phyloP scores from a whole-genome alignment of 2,113 vertebrate species.

The Neoarius graeffei region DNA sequence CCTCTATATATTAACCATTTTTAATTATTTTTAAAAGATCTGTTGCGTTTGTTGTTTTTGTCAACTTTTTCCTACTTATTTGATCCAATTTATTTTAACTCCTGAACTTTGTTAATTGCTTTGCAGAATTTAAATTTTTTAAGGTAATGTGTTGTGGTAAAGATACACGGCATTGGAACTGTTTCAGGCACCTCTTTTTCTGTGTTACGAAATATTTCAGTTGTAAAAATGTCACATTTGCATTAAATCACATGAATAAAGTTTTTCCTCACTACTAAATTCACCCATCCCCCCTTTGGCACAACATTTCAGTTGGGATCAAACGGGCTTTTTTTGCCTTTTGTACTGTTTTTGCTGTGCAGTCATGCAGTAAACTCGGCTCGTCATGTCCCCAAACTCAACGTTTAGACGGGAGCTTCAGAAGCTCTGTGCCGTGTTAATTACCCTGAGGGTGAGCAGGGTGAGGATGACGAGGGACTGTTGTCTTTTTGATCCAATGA shows the following conservation, averaged over 20 bases:
- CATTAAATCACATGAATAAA: neutral
- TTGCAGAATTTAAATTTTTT: no score
- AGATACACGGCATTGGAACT: neutral
- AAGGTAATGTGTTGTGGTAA: no score
- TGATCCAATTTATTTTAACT: neutral
- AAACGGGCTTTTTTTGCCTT: neutral
- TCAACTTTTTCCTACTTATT: neutral
- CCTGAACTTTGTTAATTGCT: neutral
- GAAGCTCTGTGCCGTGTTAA: neutral
- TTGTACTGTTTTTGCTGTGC: neutral
- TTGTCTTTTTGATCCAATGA: constrained; percentile 9
- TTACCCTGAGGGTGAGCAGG: neutral
- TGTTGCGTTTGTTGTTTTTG: neutral
- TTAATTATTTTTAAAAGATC: neutral
- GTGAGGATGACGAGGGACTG: neutral
- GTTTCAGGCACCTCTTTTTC: neutral
- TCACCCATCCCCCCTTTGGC: neutral
- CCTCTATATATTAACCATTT: no score
- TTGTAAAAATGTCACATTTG: neutral
- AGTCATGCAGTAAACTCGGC: neutral
- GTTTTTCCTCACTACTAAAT: no score
- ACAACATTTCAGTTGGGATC: neutral
- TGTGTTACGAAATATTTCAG: neutral
- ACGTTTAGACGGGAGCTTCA: constrained; percentile 5
- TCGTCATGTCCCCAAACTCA: neutral